phyloP scores from a whole-genome alignment of 2,113 vertebrate genomes.

The Trochalopteron elliotii region DNA sequence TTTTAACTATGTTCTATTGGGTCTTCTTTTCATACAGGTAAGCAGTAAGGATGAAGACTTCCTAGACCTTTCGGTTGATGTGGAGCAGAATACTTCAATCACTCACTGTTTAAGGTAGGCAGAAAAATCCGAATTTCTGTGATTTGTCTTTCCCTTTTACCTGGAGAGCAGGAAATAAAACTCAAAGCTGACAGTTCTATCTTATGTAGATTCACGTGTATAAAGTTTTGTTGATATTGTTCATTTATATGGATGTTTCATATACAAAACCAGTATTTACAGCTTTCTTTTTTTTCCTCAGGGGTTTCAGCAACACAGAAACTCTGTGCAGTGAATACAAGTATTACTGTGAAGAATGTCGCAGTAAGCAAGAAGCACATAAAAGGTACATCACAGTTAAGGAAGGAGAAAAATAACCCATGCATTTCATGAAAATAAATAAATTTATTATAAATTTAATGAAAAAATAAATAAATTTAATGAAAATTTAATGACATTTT shows the following conservation, averaged over 20 bases:
- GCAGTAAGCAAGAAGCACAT: conserved; percentile 86
- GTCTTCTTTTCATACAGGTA: conserved; percentile 69
- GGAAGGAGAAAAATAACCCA: too few species aligned
- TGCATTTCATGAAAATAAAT: too few species aligned
- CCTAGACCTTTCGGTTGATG: conserved; percentile 86
- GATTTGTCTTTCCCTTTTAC: neutral
- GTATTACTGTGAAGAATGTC: conserved; percentile 87
- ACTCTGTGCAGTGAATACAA: conserved; percentile 86
- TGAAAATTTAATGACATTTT: too few species aligned
- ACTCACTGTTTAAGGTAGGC: conserved; percentile 84
- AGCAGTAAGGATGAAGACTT: conserved; percentile 89
- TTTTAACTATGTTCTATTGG: neutral
- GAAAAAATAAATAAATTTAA: too few species aligned
- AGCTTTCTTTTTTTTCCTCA: conserved; percentile 20
- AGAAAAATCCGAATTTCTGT: neutral
- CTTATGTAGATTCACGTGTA: neutral
- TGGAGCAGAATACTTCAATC: conserved; percentile 86
- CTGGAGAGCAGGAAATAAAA: neutral
- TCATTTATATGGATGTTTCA: neutral
- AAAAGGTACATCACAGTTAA: conserved; percentile 58
- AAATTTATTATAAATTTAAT: too few species aligned
- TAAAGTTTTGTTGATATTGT: neutral
- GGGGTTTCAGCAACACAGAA: conserved; percentile 87
- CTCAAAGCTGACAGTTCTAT: neutral
- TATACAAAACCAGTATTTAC: neutral